These are phyloP conservation scores for Tachina fera DNA, from an alignment of 2,888 invertebrate genomes.

Conservation along the genomic window DNA sequence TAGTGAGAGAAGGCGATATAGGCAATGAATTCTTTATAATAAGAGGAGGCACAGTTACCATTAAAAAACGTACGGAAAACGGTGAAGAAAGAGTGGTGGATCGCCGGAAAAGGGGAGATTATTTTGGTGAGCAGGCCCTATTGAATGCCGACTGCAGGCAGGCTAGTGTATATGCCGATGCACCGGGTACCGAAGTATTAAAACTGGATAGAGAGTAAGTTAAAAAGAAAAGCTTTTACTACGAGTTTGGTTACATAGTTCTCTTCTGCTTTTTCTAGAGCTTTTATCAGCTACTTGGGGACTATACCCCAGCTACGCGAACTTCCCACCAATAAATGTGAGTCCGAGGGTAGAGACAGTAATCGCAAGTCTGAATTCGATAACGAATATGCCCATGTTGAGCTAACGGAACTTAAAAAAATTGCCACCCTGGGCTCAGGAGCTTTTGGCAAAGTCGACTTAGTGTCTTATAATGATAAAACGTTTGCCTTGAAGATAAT, in stretches of 20 bases:
- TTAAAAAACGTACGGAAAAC: constrained; percentile 87
- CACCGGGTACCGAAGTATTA: constrained; percentile 92
- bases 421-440: constrained; percentile 95
- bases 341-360: constrained; percentile 73
- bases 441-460: constrained; percentile 94
- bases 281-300: constrained; percentile 93
- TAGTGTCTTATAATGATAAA: constrained; percentile 85
- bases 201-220: constrained; percentile 92
- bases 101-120: constrained; percentile 89
- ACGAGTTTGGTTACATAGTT: not conserved
- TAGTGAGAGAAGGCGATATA: constrained; percentile 92
- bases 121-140: constrained; percentile 95
- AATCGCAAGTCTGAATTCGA: constrained; percentile 78
- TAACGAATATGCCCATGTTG: constrained; percentile 87
- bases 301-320: constrained; percentile 84
- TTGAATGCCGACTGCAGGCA: constrained; percentile 93
- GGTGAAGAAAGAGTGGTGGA: constrained; percentile 88
- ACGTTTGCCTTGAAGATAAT: constrained; percentile 93
- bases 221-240: not conserved
- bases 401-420: constrained; percentile 90
- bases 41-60: constrained; percentile 90
- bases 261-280: constrained; percentile 82
- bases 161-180: constrained; percentile 94
- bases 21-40: constrained; percentile 97
- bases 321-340: constrained; percentile 75